Evolutionary conservation across 2,113 vertebrate genomes (phyloP).

Genomic region (Lamprotornis superbus): DNA sequence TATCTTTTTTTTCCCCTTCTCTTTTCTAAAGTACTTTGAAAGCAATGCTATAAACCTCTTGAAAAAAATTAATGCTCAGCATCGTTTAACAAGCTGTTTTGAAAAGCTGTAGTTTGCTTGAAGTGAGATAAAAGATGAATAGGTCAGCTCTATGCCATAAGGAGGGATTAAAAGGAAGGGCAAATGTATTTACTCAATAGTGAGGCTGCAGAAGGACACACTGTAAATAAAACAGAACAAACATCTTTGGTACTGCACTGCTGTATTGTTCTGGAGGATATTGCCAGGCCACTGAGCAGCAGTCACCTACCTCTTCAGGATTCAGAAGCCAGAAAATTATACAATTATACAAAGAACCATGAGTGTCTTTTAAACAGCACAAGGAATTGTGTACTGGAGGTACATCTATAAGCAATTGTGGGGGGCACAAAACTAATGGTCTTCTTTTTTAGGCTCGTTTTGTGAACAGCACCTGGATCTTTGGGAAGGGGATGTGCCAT

Average conservation of each 20-base stretch:
- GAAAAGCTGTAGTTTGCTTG: neutral
- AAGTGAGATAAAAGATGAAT: neutral
- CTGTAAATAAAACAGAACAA: neutral
- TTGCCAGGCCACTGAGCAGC: neutral
- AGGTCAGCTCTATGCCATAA: neutral
- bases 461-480: slow-evolving; percentile 93
- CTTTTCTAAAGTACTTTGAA: neutral
- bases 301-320: neutral
- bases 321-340: neutral
- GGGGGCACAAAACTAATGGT: neutral
- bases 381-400: neutral
- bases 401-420: neutral
- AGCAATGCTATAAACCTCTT: neutral
- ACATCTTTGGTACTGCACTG: accelerated
- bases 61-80: neutral
- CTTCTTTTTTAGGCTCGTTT: slow-evolving; percentile 83
- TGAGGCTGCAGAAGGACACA: neutral
- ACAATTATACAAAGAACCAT: neutral
- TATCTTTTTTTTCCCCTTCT: neutral
- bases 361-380: neutral
- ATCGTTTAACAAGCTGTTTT: neutral
- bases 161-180: neutral
- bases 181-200: neutral
- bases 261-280: neutral
- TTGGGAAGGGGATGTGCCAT: slow-evolving; percentile 92